Conservation (phyloP, 2,113 vertebrate genomes). For the Paradisaea rubra region DNA sequence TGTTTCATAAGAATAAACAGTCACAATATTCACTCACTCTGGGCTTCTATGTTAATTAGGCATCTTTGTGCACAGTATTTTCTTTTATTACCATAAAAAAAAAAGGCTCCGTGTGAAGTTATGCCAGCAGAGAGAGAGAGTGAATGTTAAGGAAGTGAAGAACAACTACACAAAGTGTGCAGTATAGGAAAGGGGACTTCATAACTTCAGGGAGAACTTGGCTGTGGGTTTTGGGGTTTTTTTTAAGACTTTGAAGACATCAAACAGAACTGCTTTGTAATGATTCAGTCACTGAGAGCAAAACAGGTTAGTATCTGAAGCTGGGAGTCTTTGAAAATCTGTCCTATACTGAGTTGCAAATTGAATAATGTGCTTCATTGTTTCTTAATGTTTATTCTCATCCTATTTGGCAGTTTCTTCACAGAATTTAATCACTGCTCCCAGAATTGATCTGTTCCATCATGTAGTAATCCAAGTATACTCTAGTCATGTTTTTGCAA, state of each 20-base stretch:
- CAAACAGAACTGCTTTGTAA: slow-evolving; percentile 12
- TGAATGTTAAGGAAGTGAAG: neutral
- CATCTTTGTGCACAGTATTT: slow-evolving; percentile 1
- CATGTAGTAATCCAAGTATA: neutral
- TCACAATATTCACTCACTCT: neutral
- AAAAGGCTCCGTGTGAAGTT: neutral
- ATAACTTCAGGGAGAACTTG: neutral
- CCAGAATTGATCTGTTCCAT: slow-evolving; percentile 31
- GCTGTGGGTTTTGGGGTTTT: neutral
- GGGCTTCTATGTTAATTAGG: slow-evolving; percentile 12
- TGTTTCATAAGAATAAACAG: slow-evolving; percentile 5
- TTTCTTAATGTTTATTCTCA: slow-evolving; percentile 46
- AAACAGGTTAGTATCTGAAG: slow-evolving; percentile 37
- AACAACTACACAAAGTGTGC: neutral
- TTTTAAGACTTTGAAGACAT: neutral
- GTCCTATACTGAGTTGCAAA: neutral
- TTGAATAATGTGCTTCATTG: slow-evolving; percentile 35
- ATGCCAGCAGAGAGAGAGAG: neutral
- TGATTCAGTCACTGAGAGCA: slow-evolving; percentile 4
- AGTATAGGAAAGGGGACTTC: neutral
- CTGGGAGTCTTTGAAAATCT: slow-evolving; percentile 22
- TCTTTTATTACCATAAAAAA: neutral
- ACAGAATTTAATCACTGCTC: slow-evolving; percentile 25
- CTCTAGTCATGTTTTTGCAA: slow-evolving; percentile 28
- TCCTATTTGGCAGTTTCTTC: slow-evolving; percentile 38